Conservation (phyloP, 2,113 vertebrate species). For the Ochotona princeps region DNA sequence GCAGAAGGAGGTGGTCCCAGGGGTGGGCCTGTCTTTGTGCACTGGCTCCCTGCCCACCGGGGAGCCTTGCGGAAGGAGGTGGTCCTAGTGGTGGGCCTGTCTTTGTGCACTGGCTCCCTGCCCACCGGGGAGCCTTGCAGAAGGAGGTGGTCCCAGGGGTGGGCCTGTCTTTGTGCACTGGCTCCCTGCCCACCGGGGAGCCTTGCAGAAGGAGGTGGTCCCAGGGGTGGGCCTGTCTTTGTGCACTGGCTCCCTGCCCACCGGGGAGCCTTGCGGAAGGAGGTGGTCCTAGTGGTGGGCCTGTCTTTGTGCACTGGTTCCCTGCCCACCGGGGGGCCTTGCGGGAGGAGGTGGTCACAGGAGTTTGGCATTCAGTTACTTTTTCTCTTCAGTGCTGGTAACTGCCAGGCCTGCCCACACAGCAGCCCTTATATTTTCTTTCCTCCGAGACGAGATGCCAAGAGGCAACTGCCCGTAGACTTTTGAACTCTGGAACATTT, state of each 20-base stretch:
- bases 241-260: too few relatives aligned
- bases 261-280: fast-evolving
- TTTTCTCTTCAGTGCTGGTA: fast-evolving
- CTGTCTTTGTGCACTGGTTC: too few relatives aligned
- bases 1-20: too few relatives aligned
- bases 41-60: fast-evolving
- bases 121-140: fast-evolving
- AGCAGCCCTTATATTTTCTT: neutral
- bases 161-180: neutral
- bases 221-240: too few relatives aligned
- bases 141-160: fast-evolving
- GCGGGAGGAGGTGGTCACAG: fast-evolving
- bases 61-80: fast-evolving
- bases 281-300: too few relatives aligned
- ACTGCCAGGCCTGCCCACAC: too few relatives aligned
- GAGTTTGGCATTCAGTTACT: fast-evolving
- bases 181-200: too few relatives aligned
- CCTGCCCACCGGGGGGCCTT: fast-evolving
- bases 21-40: fast-evolving
- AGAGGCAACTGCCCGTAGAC: neutral
- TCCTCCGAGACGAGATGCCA: neutral
- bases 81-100: fast-evolving
- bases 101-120: neutral
- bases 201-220: too few relatives aligned
- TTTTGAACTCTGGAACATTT: neutral